Percentiles rank a stretch among this genome's conserved stretches.
phyloP scores from a whole-genome alignment of 2,797 vertebrate species.

The Holocentrus rufus region DNA sequence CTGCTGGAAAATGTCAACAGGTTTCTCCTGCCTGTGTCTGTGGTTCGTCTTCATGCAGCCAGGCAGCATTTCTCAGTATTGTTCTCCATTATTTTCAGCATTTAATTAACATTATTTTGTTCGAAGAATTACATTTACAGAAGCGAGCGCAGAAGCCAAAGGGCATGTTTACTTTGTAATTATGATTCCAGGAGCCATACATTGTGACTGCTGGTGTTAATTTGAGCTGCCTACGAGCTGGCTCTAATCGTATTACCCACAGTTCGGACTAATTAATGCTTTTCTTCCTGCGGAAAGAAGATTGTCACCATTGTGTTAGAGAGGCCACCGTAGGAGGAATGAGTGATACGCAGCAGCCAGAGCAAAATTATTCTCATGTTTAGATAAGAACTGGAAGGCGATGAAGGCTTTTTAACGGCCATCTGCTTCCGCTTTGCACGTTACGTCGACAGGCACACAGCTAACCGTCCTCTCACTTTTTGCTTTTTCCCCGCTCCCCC shows the following conservation, averaged over 20 bases:
- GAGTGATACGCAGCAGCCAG: constrained; percentile 35
- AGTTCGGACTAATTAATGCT: constrained; percentile 29
- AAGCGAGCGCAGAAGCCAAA: constrained; percentile 18
- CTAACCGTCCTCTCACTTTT: background rate
- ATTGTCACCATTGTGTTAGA: constrained; percentile 30
- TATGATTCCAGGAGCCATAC: constrained; percentile 28
- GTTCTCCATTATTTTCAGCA: too few relatives aligned
- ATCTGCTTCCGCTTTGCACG: constrained; percentile 43
- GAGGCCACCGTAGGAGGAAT: constrained; percentile 43
- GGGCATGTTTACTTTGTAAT: constrained; percentile 33
- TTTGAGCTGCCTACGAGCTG: constrained; percentile 23
- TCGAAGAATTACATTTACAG: constrained; percentile 9
- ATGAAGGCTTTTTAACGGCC: constrained; percentile 50
- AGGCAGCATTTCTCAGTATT: too few relatives aligned
- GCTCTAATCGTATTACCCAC: constrained; percentile 47
- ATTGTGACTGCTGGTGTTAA: constrained; percentile 37
- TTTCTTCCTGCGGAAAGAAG: constrained; percentile 12
- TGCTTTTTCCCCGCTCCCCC: too few relatives aligned
- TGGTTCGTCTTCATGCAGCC: constrained; percentile 2
- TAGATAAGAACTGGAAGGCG: constrained; percentile 54
- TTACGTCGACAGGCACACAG: constrained; percentile 1
- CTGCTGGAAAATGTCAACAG: too few relatives aligned
- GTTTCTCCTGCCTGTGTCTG: too few relatives aligned
- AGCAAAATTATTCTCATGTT: constrained; percentile 36
- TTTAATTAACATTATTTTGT: constrained; percentile 13